Evolutionary conservation across 2,888 invertebrate genomes (phyloP), one percentile per base, ranked within the genome.

Genomic region (Leptopilina myrica): DNA sequence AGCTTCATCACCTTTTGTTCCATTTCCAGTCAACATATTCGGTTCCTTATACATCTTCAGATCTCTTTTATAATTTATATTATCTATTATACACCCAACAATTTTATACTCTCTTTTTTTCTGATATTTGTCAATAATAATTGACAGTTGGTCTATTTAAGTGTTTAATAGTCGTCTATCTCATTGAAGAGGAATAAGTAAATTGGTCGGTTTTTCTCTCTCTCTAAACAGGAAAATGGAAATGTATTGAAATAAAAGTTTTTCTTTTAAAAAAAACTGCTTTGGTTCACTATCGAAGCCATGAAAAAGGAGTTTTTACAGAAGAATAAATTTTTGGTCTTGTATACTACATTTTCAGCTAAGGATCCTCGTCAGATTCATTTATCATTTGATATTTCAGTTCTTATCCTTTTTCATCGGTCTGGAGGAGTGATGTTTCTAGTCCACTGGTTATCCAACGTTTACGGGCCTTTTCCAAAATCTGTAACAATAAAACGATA

Each of bases 1-100:
- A 80, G 93, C 90, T 86, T 93, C 93, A 85, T 90, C 90, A 83
- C 89, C 89, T 84, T 89, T 89, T 43, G 89, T 86, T 53, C 86
- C 87, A 80, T 86, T 88, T 77, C 85, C 85, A 69, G 87, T 81
- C 78, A 76, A 46, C 7, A 62, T 64, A 62, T 64, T 80, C 67
- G 83, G 84, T 79, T 90, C 88, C 84, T 88, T 89, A 85, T 89
- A 89, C 90, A 90, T 90, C 76, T 14, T 20, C 49, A 69, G 67
- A 69, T 49, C 26, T 20, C 67, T 69, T 66, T 15, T 11, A 43
- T 46, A 49, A 7, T 49, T 20, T 49, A 9, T 49, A 9, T 67
- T 67, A 12, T 20, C 67, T 20, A 7, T 59, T 53, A 33, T 33
- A 66, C 43, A 66, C 79, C 59, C 78, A 76, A 65, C 64, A 79